Percentiles rank a stretch among this genome's conserved stretches.
phyloP scores from a whole-genome alignment of 2,888 invertebrate species.

The Dendrolimus pini region DNA sequence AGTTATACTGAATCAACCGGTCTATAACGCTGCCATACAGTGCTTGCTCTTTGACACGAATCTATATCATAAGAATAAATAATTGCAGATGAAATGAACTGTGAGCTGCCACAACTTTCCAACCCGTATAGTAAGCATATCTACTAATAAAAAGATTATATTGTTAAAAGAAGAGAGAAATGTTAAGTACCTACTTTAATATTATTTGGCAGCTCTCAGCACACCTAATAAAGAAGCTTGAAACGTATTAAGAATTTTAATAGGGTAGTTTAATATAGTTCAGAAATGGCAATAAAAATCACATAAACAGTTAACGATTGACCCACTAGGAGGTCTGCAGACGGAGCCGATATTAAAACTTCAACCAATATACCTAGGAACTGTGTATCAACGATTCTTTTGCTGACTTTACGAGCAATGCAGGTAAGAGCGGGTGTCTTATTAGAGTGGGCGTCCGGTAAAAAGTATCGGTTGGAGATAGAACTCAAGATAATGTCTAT shows the following conservation, averaged over 20 bases:
- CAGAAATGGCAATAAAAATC: conserved; percentile 56
- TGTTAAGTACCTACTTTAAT: conserved; percentile 19
- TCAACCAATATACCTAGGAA: conserved; percentile 25
- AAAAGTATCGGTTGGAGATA: conserved; percentile 47
- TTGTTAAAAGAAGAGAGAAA: conserved; percentile 16
- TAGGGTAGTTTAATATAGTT: conserved; percentile 48
- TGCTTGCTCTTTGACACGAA: too few species aligned
- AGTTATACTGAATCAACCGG: too few species aligned
- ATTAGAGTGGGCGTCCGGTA: conserved; percentile 7
- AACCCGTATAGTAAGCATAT: too few species aligned
- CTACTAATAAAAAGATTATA: too few species aligned
- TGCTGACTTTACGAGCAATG: conserved; percentile 13
- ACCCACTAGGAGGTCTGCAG: conserved; percentile 55
- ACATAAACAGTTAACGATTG: conserved; percentile 61
- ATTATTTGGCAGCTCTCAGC: conserved; percentile 2
- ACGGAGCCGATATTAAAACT: conserved; percentile 36
- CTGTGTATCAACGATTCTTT: conserved; percentile 20
- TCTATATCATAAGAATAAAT: too few species aligned
- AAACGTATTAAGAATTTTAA: conserved; percentile 22
- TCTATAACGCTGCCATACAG: too few species aligned
- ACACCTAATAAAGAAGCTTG: neutral
- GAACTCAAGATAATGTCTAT: conserved; percentile 54
- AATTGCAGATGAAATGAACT: too few species aligned
- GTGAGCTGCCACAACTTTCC: too few species aligned
- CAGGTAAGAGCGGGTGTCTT: conserved; percentile 17